Conservation (phyloP, 2,888 invertebrate species). For the Tachina lurida region DNA sequence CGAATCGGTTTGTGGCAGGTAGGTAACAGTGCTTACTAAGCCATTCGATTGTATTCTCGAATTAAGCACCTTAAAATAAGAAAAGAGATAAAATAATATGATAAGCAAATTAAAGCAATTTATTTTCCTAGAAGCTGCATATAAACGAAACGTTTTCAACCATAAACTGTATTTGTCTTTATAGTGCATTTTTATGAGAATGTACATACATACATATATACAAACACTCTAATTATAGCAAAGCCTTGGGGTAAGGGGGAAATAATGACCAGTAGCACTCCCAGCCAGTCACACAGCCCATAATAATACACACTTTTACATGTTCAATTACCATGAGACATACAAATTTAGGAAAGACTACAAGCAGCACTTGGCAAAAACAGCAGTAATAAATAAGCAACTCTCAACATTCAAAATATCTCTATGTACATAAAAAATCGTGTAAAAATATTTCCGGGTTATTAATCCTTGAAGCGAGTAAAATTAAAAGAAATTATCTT, state of each 20-base stretch:
- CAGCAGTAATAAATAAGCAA: slow-evolving; percentile 22
- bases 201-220: too few species aligned
- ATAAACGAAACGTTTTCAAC: neutral
- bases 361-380: slow-evolving; percentile 25
- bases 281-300: neutral
- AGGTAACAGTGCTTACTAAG: slow-evolving; percentile 85
- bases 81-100: neutral
- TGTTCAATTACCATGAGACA: neutral
- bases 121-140: neutral
- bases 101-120: neutral
- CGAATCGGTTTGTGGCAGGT: slow-evolving; percentile 84
- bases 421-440: neutral
- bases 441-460: neutral
- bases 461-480: neutral
- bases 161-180: neutral
- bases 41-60: slow-evolving; percentile 84
- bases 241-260: neutral
- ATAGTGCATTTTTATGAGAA: too few species aligned
- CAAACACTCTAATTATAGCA: too few species aligned
- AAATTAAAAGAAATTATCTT: neutral
- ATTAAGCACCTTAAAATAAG: slow-evolving; percentile 82
- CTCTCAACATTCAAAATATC: neutral
- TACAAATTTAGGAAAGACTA: neutral
- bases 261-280: neutral
- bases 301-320: neutral